Evolutionary conservation across 2,113 vertebrate species (phyloP), one percentile per base, ranked within the genome.

Genomic region (Machaerirhynchus nigripectus): DNA sequence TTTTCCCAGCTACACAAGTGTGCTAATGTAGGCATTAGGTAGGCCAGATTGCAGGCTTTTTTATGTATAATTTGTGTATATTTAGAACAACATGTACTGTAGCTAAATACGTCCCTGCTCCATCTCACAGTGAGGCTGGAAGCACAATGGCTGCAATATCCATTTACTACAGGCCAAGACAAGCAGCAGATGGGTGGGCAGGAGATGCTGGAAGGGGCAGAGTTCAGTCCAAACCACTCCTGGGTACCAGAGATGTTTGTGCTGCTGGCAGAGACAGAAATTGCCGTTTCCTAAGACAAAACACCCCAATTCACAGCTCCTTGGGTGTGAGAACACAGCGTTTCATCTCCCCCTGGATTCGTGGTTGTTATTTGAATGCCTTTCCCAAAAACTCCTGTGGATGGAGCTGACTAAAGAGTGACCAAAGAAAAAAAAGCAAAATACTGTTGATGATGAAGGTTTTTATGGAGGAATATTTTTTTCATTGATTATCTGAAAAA

Each of bases 41-140:
- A 93, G 92, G 86, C 90, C 95, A 95, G 93, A 96, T 90, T 94
- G 96, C 90, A 87, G 60, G 31, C 37, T 73, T 60, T 90, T 89
- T 71, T 27, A n/a, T 81, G 74, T 89, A 37, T 63, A 56, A 84
- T 90, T 90, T 89, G 73, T 81, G 35, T 88, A 92, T 93, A 92
- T 97, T 93, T 96, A 96, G 93, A 84, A 92, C 84, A 91, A 85
- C 90, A 64, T 14, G 69, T 84, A 64, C 73, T 3, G n/a, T 9
- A 84, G 92, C 93, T 92, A 96, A 97, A 79, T 90, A 74, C 11
- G n/a, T 60, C 90, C 69, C 55, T 46, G 64, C 46, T 81, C 35
- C 49, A 64, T 52, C 52, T 93, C 79, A 19, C 19, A 88, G 37
- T 2, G 65, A 89, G 52, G 52, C 55, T 11, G 9, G 64, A 93